A percentile compares a stretch with the other conserved stretches of the same genome.
Conservation (phyloP, 2,888 invertebrate genomes). For the Volucella inanis region DNA sequence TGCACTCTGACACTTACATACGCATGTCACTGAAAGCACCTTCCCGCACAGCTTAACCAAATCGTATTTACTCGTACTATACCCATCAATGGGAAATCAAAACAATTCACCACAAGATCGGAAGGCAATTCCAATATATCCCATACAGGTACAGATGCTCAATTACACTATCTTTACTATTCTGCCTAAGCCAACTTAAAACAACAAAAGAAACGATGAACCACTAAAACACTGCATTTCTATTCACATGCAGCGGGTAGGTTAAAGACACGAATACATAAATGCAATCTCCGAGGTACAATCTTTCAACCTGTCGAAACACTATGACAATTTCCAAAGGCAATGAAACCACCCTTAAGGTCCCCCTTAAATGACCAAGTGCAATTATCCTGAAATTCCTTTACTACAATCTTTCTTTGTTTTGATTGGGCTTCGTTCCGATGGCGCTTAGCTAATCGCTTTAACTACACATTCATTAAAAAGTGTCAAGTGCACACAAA, state of each 20-base stretch:
- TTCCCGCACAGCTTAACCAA: constrained; percentile 10
- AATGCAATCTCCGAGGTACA: constrained; percentile 12
- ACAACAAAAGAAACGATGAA: constrained; percentile 6
- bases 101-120: neutral
- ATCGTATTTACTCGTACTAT: neutral
- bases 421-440: constrained; percentile 48
- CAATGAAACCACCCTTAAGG: constrained; percentile 46
- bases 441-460: constrained; percentile 58
- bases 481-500: constrained; percentile 33
- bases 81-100: constrained; percentile 16
- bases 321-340: constrained; percentile 37
- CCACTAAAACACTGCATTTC: constrained; percentile 14
- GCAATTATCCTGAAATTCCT: constrained; percentile 56
- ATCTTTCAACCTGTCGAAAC: constrained; percentile 46
- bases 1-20: constrained; percentile 67
- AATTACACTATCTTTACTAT: neutral
- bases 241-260: constrained; percentile 20
- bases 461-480: constrained; percentile 46
- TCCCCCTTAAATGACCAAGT: constrained; percentile 4
- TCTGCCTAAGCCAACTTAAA: constrained; percentile 12
- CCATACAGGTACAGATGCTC: neutral
- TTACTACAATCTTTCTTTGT: neutral
- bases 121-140: neutral
- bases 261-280: constrained; percentile 12
- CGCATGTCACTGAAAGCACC: constrained; percentile 55